Evolutionary conservation across 2,888 invertebrate genomes (phyloP).

Genomic region (Melipona bicolor): DNA sequence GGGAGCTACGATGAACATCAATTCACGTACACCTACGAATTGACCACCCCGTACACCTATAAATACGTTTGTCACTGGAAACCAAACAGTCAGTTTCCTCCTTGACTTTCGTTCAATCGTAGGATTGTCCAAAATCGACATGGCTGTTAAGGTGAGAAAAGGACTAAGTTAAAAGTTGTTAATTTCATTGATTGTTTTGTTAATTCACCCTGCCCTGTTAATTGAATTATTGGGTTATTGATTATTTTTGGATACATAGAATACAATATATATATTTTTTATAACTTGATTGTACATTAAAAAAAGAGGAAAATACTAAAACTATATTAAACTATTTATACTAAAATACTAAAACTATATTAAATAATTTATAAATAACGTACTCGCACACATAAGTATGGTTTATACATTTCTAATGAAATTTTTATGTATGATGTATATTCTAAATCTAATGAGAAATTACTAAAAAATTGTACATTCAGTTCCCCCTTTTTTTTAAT

Average conservation of each 20-base stretch:
- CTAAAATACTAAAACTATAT: not conserved
- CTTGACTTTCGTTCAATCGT: conserved; percentile 51
- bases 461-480: not conserved
- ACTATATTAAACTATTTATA: not conserved
- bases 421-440: not conserved
- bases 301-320: not conserved
- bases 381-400: not conserved
- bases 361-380: not conserved
- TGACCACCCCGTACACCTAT: conserved; percentile 72
- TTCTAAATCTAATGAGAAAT: not conserved
- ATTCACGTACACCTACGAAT: conserved; percentile 33
- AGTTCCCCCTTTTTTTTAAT: not conserved
- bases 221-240: not conserved
- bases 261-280: too few species aligned
- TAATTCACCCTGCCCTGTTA: not conserved
- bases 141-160: conserved; percentile 68
- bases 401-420: not conserved
- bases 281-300: too few species aligned
- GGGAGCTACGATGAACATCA: conserved; percentile 67
- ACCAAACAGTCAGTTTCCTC: conserved; percentile 75
- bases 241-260: too few species aligned
- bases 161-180: not conserved
- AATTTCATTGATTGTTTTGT: not conserved
- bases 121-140: conserved; percentile 40
- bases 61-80: conserved; percentile 76